These are phyloP conservation scores for Heliconius nattereri DNA, from an alignment of 1,140 invertebrate genomes.

Conservation along the genomic window DNA sequence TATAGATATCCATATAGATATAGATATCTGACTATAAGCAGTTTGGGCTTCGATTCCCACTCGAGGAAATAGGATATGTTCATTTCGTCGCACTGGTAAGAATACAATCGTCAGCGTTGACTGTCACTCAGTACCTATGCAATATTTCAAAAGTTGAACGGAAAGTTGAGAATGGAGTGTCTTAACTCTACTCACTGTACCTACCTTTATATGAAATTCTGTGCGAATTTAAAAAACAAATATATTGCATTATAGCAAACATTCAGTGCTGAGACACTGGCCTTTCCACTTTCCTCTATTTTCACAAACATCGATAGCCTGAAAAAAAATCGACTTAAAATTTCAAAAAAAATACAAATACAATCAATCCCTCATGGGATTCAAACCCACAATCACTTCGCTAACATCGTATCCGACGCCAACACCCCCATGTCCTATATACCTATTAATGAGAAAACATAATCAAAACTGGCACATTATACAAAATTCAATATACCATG, in stretches of 20 bases:
- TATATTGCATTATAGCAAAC: neutral
- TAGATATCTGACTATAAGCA: too few species aligned
- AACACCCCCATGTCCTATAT: neutral
- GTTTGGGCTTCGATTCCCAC: too few species aligned
- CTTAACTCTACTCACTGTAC: neutral
- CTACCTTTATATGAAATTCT: neutral
- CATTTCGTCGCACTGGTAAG: too few species aligned
- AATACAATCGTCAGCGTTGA: too few species aligned
- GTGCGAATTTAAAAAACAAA: neutral
- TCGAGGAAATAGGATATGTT: too few species aligned
- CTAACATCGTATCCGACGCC: neutral
- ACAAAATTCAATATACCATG: constrained; percentile 29
- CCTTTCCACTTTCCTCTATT: too few species aligned
- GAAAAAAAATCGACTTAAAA: too few species aligned
- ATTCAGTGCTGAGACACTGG: too few species aligned
- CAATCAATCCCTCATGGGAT: neutral
- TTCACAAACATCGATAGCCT: too few species aligned
- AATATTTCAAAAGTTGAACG: neutral
- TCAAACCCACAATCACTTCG: neutral
- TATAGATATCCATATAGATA: too few species aligned
- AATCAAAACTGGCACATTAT: constrained; percentile 21
- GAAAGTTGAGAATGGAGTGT: neutral
- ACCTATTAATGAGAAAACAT: neutral
- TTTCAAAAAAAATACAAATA: too few species aligned
- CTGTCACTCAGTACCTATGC: too few species aligned